Evolutionary conservation across 1,140 invertebrate species (phyloP).

Genomic region (Neodiprion pinetum): DNA sequence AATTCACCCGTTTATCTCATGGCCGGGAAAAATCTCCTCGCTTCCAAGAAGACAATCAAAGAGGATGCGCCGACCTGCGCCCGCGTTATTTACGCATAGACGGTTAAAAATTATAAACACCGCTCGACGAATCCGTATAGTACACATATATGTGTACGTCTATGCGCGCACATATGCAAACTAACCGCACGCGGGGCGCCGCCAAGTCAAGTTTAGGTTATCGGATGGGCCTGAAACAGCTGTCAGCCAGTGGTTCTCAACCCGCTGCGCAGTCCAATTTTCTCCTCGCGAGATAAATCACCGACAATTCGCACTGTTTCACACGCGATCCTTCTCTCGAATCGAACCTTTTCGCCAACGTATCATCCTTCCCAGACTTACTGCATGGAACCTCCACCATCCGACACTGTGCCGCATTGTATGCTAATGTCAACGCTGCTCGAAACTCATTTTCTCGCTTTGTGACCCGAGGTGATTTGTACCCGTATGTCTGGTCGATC

Average conservation of each 20-base stretch:
- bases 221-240: conserved; percentile 50
- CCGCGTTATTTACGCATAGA: conserved; percentile 37
- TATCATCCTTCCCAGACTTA: too few species aligned
- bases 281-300: too few species aligned
- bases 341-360: too few species aligned
- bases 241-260: conserved; percentile 54
- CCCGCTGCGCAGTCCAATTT: background rate
- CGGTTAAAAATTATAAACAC: conserved; percentile 34
- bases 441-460: too few species aligned
- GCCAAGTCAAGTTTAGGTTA: conserved; percentile 44
- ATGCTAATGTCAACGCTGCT: too few species aligned
- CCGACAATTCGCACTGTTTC: too few species aligned
- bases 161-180: conserved; percentile 42
- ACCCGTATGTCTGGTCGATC: too few species aligned
- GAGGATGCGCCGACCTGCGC: conserved; percentile 25
- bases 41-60: conserved; percentile 57
- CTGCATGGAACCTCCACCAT: too few species aligned
- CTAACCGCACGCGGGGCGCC: conserved; percentile 20
- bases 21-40: conserved; percentile 18
- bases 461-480: too few species aligned
- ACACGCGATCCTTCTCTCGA: too few species aligned
- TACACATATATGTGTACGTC: conserved; percentile 31
- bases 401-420: too few species aligned
- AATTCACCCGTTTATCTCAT: background rate
- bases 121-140: conserved; percentile 6